A percentile compares a stretch with the other conserved stretches of the same genome.
Evolutionary conservation across 2,113 vertebrate species (phyloP).

Genomic region (Oriolus oriolus): DNA sequence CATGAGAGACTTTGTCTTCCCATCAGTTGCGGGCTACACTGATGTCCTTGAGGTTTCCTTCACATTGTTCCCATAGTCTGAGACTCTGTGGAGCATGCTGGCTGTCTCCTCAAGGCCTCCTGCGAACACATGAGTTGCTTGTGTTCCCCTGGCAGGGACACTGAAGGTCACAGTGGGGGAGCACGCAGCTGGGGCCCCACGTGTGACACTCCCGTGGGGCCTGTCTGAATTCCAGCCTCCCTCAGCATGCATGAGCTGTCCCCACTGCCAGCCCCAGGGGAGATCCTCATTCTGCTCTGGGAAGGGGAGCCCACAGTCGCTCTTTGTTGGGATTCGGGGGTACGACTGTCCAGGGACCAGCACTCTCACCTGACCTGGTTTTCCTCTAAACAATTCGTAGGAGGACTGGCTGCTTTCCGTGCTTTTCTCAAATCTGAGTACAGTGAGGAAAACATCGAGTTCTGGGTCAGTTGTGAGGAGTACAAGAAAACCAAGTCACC

Average conservation of each 20-base stretch:
- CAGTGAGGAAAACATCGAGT: conserved; percentile 91
- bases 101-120: conserved; percentile 30
- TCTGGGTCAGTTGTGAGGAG: conserved; percentile 88
- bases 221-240: background rate
- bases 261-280: background rate
- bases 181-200: background rate
- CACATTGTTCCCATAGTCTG: conserved; percentile 70
- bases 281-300: background rate
- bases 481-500: conserved; percentile 79
- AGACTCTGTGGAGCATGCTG: conserved; percentile 59
- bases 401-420: conserved; percentile 79
- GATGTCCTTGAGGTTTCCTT: background rate
- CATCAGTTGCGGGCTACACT: background rate
- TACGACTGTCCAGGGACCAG: fast-evolving
- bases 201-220: background rate
- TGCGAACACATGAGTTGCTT: conserved; percentile 15
- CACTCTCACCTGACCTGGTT: background rate
- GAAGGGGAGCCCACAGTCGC: background rate
- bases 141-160: conserved; percentile 10
- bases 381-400: conserved; percentile 59
- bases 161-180: background rate
- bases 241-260: fast-evolving
- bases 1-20: conserved; percentile 3
- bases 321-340: background rate
- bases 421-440: conserved; percentile 88